Percentiles rank a stretch among this genome's conserved stretches.
These are phyloP conservation scores for Exephanes ischioxanthus DNA, from an alignment of 2,888 invertebrate genomes.

Conservation along the genomic window DNA sequence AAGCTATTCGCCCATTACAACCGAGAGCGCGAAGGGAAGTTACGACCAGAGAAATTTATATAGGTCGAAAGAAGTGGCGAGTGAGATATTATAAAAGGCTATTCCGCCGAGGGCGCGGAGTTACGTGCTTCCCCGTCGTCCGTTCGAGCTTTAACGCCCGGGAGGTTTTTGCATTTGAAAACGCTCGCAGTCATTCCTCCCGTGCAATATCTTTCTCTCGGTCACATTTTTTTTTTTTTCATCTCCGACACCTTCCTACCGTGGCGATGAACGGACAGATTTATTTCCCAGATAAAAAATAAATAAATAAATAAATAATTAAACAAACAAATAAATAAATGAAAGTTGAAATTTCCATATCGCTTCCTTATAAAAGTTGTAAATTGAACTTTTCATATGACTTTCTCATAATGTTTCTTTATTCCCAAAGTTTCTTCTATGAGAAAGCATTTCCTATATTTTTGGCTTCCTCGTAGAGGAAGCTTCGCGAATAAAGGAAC, in stretches of 20 bases:
- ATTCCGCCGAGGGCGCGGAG: neutral
- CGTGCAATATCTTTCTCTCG: neutral
- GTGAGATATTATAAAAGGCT: slow-evolving; percentile 39
- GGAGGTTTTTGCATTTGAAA: slow-evolving; percentile 39
- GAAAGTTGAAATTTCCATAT: too few species aligned
- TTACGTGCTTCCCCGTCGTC: slow-evolving; percentile 37
- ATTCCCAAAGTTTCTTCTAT: too few species aligned
- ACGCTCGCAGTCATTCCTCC: neutral
- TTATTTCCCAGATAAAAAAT: neutral
- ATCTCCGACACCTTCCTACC: neutral
- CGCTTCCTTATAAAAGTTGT: too few species aligned
- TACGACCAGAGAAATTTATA: slow-evolving; percentile 1
- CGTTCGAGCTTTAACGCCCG: slow-evolving; percentile 40
- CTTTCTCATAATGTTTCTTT: too few species aligned
- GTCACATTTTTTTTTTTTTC: neutral
- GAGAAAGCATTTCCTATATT: too few species aligned
- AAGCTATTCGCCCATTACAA: neutral
- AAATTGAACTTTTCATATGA: too few species aligned
- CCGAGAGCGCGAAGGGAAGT: neutral
- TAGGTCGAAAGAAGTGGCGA: neutral
- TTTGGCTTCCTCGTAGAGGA: too few species aligned
- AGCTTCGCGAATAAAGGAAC: too few species aligned
- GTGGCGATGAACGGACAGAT: slow-evolving; percentile 33
- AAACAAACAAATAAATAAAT: too few species aligned
- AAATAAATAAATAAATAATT: neutral